Evolutionary conservation across 2,113 vertebrate genomes (phyloP).

Genomic region (Pionites leucogaster): DNA sequence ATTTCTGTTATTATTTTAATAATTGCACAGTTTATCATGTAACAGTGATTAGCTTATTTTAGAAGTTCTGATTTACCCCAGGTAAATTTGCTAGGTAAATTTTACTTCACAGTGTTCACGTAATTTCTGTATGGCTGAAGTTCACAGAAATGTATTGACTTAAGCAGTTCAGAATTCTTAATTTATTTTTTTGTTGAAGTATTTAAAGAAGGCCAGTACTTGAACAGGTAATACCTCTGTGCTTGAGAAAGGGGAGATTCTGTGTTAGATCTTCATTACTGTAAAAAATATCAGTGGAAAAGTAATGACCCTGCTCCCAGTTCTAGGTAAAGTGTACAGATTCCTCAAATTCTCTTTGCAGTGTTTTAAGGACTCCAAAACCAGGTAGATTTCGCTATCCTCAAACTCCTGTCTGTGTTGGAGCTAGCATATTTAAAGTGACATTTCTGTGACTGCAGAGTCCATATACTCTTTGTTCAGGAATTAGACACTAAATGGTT

Average conservation of each 20-base stretch:
- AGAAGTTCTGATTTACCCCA: neutral
- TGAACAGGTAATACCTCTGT: neutral
- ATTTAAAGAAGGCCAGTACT: neutral
- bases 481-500: neutral
- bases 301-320: neutral
- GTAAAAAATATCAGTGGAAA: neutral
- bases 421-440: neutral
- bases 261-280: neutral
- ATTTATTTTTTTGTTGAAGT: neutral
- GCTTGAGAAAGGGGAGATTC: neutral
- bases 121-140: neutral
- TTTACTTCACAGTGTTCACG: neutral
- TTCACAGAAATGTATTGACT: neutral
- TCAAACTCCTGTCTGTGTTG: neutral
- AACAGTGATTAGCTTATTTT: neutral
- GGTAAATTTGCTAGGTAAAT: neutral
- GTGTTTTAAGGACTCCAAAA: neutral
- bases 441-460: neutral
- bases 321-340: neutral
- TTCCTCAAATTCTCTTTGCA: neutral
- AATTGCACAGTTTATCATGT: neutral
- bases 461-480: neutral
- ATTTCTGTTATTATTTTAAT: constrained; percentile 22
- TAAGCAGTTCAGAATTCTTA: neutral
- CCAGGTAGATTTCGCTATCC: neutral